Percentiles rank a stretch among this genome's conserved stretches.
These are phyloP conservation scores for Drosophila nannoptera DNA, from an alignment of 1,140 invertebrate species.

Conservation along the genomic window DNA sequence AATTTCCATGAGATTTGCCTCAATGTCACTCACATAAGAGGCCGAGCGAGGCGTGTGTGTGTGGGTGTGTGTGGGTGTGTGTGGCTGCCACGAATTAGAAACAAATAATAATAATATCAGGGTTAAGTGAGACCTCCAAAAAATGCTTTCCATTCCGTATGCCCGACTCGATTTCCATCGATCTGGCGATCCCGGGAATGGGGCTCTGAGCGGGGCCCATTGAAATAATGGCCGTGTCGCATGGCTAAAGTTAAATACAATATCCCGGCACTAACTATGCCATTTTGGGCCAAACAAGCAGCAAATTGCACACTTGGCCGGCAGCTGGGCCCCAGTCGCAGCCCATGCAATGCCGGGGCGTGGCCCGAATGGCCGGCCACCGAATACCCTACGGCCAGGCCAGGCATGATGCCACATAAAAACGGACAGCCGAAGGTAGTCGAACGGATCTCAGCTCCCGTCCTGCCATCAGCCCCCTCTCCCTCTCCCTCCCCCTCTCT, in stretches of 20 bases:
- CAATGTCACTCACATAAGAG: too few relatives aligned
- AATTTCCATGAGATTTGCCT: background rate
- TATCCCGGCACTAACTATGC: constrained; percentile 29
- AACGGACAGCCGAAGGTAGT: too few relatives aligned
- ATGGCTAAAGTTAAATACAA: constrained; percentile 16
- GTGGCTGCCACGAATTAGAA: too few relatives aligned
- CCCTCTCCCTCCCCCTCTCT: background rate
- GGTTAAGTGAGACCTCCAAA: too few relatives aligned
- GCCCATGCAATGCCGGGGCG: background rate
- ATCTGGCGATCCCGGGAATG: background rate
- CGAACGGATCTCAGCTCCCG: too few relatives aligned
- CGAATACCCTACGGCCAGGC: background rate
- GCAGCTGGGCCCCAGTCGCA: background rate
- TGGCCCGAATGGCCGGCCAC: background rate
- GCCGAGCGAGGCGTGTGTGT: too few relatives aligned
- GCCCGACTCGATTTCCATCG: background rate
- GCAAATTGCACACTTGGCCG: constrained; percentile 42
- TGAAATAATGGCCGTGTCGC: constrained; percentile 13
- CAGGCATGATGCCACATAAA: too few relatives aligned
- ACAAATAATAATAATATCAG: too few relatives aligned
- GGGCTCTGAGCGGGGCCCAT: too few relatives aligned
- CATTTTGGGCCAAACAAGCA: constrained; percentile 37
- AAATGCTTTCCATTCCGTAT: background rate
- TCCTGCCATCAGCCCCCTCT: too few relatives aligned
- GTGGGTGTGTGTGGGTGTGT: too few relatives aligned